These are phyloP conservation scores for Pectinophora gossypiella DNA, from an alignment of 1,140 invertebrate species.

Conservation along the genomic window DNA sequence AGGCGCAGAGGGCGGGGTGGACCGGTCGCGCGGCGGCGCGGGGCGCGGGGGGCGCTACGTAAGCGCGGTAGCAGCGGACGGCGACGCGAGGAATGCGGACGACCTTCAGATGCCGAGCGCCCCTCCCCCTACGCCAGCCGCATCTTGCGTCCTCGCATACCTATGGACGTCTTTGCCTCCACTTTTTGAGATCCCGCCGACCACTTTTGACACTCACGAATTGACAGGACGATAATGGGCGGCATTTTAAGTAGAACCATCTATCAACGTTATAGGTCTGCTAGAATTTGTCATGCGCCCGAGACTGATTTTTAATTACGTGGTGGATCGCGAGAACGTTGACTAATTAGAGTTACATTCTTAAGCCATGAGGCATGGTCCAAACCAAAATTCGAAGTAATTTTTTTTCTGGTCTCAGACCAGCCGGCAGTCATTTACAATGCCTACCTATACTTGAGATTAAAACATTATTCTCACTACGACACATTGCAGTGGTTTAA, in stretches of 20 bases:
- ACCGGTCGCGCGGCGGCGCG: conserved; percentile 19
- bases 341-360: no score
- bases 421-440: no score
- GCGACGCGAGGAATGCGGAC: conserved; percentile 72
- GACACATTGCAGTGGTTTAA: no score
- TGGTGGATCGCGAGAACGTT: no score
- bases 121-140: conserved; percentile 62
- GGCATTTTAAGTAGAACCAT: conserved; percentile 27
- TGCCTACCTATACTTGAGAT: no score
- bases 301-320: no score
- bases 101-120: conserved; percentile 72
- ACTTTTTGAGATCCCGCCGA: conserved; percentile 66
- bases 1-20: conserved; percentile 51
- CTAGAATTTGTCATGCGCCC: no score
- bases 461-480: no score
- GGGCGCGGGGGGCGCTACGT: conserved; percentile 57
- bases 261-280: no score
- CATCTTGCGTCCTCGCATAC: conserved; percentile 72
- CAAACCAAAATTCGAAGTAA: no score
- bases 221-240: conserved; percentile 44
- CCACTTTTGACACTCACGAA: conserved; percentile 61
- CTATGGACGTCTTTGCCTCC: conserved; percentile 61
- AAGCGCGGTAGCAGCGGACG: conserved; percentile 72
- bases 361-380: no score
- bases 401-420: no score